Percentiles rank a stretch among this genome's conserved stretches.
These are phyloP conservation scores for Melanotaenia pygmaea DNA, from an alignment of 2,797 vertebrate species.

Conservation along the genomic window DNA sequence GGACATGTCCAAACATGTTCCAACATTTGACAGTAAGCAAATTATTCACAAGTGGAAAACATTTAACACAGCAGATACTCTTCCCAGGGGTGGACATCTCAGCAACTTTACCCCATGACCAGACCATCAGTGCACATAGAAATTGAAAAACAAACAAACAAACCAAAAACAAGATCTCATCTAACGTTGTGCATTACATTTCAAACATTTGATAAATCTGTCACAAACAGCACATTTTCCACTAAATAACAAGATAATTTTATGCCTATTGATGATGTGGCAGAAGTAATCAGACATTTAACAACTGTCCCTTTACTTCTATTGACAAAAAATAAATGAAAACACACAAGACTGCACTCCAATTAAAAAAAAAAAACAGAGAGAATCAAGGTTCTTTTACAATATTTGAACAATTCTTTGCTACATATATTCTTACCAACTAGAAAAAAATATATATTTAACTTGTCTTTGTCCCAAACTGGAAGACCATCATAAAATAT, in stretches of 20 bases:
- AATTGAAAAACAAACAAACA: too few relatives aligned
- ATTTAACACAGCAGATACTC: too few relatives aligned
- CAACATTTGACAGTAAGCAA: too few relatives aligned
- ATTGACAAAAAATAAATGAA: conserved; percentile 1
- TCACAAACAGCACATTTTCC: background rate
- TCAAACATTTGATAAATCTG: background rate
- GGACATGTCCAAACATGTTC: too few relatives aligned
- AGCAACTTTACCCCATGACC: too few relatives aligned
- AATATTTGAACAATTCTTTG: conserved; percentile 14
- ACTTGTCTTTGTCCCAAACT: background rate
- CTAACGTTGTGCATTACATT: too few relatives aligned
- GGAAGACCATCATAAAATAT: too few relatives aligned
- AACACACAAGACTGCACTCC: conserved; percentile 3
- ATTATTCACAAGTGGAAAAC: too few relatives aligned
- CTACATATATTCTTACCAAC: background rate
- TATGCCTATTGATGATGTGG: background rate
- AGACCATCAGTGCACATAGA: too few relatives aligned
- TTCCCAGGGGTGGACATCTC: too few relatives aligned
- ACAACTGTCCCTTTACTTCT: conserved; percentile 14
- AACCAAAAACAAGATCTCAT: too few relatives aligned
- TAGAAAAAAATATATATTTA: conserved; percentile 1
- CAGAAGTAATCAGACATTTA: conserved; percentile 8
- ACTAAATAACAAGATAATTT: conserved; percentile 13
- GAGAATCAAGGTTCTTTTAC: conserved; percentile 3
- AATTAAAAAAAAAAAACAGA: conserved; percentile 19